Conservation (phyloP, 1,140 invertebrate species). For the Pantala flavescens region DNA sequence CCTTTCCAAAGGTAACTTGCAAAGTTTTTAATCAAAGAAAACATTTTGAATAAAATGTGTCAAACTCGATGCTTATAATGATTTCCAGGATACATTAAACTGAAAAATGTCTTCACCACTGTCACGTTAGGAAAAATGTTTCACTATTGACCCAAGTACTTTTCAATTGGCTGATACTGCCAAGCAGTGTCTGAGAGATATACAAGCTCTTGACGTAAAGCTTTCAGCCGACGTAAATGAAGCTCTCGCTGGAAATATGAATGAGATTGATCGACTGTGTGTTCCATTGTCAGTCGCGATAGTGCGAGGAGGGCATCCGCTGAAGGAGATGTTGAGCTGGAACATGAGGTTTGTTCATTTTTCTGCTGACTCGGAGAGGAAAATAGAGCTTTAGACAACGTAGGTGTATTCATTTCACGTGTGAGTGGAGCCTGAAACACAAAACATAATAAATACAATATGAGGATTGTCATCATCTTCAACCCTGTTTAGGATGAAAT, state of each 20-base stretch:
- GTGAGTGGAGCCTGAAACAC: no score
- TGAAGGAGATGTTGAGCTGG: background rate
- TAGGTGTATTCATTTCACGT: background rate
- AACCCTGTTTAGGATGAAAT: no score
- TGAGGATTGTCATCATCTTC: no score
- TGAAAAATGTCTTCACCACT: no score
- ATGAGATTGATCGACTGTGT: background rate
- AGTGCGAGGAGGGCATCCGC: background rate
- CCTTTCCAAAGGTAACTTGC: slow-evolving; percentile 6
- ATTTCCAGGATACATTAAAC: no score
- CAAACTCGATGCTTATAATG: background rate
- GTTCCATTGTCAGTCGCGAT: background rate
- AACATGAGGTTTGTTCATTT: background rate
- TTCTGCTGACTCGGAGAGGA: background rate
- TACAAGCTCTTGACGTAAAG: background rate
- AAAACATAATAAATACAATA: no score
- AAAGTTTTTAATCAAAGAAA: slow-evolving; percentile 2
- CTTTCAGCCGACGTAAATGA: background rate
- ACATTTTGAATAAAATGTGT: slow-evolving; percentile 3
- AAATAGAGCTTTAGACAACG: background rate
- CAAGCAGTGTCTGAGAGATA: background rate
- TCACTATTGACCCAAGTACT: background rate
- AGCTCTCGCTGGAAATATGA: background rate
- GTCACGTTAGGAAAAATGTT: background rate
- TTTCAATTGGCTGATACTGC: background rate